Evolutionary conservation across 1,140 invertebrate species (phyloP).

Genomic region (Hylaeus volcanicus): DNA sequence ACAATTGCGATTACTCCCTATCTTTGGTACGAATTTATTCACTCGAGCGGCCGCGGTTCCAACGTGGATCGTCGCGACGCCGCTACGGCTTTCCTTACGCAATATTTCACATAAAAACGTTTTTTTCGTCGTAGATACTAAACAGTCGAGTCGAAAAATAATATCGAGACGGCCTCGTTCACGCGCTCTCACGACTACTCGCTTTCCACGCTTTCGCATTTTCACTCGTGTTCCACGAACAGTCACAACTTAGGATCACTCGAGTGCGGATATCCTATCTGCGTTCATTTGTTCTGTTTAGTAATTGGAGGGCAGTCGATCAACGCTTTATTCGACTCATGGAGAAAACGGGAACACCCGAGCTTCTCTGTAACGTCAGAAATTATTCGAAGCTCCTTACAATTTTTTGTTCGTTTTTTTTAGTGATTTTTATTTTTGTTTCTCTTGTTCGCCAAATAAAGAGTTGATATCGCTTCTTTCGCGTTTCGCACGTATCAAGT

Average conservation of each 20-base stretch:
- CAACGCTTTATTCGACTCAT: constrained; percentile 9
- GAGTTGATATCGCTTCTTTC: background rate
- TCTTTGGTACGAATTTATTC: background rate
- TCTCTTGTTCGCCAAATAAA: background rate
- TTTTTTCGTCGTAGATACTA: constrained; percentile 67
- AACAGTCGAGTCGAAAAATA: constrained; percentile 79
- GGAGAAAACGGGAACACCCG: background rate
- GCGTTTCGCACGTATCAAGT: background rate
- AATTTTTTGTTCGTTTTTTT: no score
- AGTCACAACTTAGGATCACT: constrained; percentile 58
- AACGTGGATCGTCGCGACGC: constrained; percentile 14
- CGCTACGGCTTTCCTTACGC: constrained; percentile 61
- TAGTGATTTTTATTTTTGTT: background rate
- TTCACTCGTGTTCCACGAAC: constrained; percentile 45
- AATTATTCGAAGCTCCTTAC: no score
- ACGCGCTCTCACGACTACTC: constrained; percentile 35
- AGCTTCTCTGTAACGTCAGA: background rate
- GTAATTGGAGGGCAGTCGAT: constrained; percentile 1
- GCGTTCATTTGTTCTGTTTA: background rate
- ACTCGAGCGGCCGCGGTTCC: constrained; percentile 3
- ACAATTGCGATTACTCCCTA: background rate
- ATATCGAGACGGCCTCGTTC: constrained; percentile 69
- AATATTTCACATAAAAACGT: constrained; percentile 76
- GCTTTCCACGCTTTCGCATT: constrained; percentile 29
- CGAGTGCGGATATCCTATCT: constrained; percentile 23